These are phyloP conservation scores for Cyprinella venusta DNA, from an alignment of 2,797 vertebrate genomes.

Conservation along the genomic window DNA sequence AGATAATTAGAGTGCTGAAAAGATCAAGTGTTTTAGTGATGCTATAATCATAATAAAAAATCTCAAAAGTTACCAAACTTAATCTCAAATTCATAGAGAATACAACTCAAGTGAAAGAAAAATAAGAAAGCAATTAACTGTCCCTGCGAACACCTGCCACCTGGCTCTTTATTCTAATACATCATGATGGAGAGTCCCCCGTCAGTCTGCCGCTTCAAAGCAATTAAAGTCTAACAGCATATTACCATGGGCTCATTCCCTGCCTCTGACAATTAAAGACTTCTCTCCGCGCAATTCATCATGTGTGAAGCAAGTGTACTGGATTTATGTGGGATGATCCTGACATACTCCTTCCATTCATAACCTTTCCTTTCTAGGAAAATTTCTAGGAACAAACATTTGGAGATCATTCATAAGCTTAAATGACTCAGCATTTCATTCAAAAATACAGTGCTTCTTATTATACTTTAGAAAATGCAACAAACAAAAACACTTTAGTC, in stretches of 20 bases:
- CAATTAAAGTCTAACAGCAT: constrained; percentile 71
- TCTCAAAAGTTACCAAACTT: constrained; percentile 32
- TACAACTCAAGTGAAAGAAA: constrained; percentile 17
- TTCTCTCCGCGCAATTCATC: constrained; percentile 56
- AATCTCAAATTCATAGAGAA: constrained; percentile 21
- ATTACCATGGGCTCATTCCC: constrained; percentile 72
- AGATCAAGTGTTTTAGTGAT: background rate
- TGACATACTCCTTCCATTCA: constrained; percentile 15
- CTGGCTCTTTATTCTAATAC: constrained; percentile 69
- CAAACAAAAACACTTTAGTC: too few relatives aligned
- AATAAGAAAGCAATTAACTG: constrained; percentile 69
- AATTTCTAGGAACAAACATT: background rate
- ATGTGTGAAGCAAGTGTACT: constrained; percentile 36
- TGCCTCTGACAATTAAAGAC: constrained; percentile 58
- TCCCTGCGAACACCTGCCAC: constrained; percentile 64
- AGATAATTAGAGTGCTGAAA: constrained; percentile 42
- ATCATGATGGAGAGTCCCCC: constrained; percentile 62
- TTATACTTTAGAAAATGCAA: constrained; percentile 14
- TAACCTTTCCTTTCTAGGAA: background rate
- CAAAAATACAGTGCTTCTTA: constrained; percentile 33
- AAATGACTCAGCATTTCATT: constrained; percentile 13
- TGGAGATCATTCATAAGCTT: constrained; percentile 3
- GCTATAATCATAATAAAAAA: constrained; percentile 13
- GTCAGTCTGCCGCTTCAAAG: constrained; percentile 70
- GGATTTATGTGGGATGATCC: background rate